Evolutionary conservation across 2,113 vertebrate species (phyloP).

Genomic region (Lophura nycthemera): DNA sequence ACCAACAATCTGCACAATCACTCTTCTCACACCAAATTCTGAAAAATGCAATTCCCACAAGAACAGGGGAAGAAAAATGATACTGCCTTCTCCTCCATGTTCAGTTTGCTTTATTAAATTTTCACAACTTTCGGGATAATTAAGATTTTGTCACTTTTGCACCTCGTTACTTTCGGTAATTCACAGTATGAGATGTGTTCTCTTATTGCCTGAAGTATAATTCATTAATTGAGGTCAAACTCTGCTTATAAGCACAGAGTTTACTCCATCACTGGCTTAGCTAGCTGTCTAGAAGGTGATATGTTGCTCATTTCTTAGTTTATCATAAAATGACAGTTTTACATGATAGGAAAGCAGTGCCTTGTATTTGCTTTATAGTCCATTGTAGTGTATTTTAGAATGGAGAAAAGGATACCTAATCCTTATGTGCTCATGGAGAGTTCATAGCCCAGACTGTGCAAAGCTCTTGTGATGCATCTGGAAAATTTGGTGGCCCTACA

Average conservation of each 20-base stretch:
- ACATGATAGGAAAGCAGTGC: neutral
- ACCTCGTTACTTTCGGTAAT: constrained; percentile 49
- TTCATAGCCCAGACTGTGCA: neutral
- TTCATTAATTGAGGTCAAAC: constrained; percentile 44
- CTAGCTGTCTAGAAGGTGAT: neutral
- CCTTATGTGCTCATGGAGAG: neutral
- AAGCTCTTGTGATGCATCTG: neutral
- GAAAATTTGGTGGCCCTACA: neutral
- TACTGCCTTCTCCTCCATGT: neutral
- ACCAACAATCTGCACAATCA: neutral
- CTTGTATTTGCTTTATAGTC: neutral
- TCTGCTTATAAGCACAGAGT: neutral
- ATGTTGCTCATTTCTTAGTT: neutral
- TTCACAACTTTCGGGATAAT: constrained; percentile 13
- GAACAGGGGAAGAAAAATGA: neutral
- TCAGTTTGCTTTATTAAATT: constrained; percentile 26
- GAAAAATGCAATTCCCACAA: neutral
- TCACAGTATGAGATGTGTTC: neutral
- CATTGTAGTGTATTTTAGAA: neutral
- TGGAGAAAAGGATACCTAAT: neutral
- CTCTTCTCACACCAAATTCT: neutral
- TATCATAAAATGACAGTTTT: neutral
- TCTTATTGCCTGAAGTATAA: constrained; percentile 18
- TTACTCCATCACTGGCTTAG: neutral
- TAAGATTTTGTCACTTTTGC: constrained; percentile 48